Evolutionary conservation across 2,888 invertebrate species (phyloP).

Genomic region (Elmis aenea): DNA sequence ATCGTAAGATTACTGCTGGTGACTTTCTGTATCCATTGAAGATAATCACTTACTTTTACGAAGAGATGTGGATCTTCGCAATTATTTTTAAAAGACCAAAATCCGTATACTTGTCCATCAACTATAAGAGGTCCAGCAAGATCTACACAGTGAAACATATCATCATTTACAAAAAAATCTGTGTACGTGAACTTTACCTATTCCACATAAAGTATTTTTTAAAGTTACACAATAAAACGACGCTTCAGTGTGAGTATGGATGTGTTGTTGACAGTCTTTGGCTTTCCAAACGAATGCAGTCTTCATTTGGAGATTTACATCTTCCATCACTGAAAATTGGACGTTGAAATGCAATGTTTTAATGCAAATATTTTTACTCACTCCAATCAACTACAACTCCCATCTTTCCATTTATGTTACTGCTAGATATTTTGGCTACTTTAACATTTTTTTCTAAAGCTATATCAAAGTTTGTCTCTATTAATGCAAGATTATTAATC

Average conservation of each 20-base stretch:
- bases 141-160: conserved; percentile 2
- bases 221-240: conserved; percentile 4
- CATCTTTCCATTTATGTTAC: neutral
- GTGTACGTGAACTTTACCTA: too few relatives aligned
- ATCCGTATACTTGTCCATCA: too few relatives aligned
- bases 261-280: neutral
- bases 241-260: conserved; percentile 1
- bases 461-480: conserved; percentile 1
- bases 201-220: conserved; percentile 3
- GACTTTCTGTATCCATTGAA: too few relatives aligned
- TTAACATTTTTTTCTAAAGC: neutral
- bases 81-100: too few relatives aligned
- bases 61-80: too few relatives aligned
- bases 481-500: conserved; percentile 8
- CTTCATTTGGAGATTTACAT: too few relatives aligned
- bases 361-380: too few relatives aligned
- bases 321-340: too few relatives aligned
- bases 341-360: too few relatives aligned
- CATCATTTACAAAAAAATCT: too few relatives aligned
- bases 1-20: too few relatives aligned
- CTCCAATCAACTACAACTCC: conserved; percentile 7
- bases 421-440: neutral
- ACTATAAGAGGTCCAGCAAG: conserved; percentile 4
- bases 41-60: too few relatives aligned
- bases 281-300: conserved; percentile 4